Evolutionary conservation across 2,113 vertebrate species (phyloP).

Genomic region (Promerops cafer): DNA sequence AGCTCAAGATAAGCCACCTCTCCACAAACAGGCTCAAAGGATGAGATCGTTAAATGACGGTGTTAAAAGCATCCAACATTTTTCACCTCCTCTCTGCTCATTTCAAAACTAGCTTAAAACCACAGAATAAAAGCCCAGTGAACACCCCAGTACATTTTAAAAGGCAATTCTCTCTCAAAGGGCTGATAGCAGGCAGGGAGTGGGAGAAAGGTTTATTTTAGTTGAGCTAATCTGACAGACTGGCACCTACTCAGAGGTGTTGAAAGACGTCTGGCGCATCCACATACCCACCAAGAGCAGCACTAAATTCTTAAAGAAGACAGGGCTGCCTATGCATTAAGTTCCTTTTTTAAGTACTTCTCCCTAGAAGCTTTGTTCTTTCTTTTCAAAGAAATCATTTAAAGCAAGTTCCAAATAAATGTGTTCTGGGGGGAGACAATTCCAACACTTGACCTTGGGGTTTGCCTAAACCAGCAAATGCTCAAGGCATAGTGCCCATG

Average conservation of each 20-base stretch:
- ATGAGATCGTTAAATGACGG: neutral
- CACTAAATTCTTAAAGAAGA: neutral
- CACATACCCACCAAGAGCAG: constrained; percentile 7
- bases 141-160: neutral
- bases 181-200: constrained; percentile 3
- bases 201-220: constrained; percentile 52
- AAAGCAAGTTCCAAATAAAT: neutral
- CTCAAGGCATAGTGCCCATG: accelerated
- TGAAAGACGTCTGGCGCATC: constrained; percentile 21
- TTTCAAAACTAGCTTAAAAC: constrained; percentile 26
- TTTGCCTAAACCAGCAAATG: neutral
- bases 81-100: constrained; percentile 3
- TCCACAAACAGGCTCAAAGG: constrained; percentile 2
- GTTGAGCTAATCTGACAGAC: constrained; percentile 45
- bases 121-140: neutral
- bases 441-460: neutral
- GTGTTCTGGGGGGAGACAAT: neutral
- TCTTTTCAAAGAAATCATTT: neutral
- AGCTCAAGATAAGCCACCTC: neutral
- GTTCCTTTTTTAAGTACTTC: neutral
- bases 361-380: neutral
- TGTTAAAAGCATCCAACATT: neutral
- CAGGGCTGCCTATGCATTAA: neutral
- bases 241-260: constrained; percentile 54
- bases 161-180: constrained; percentile 16